Evolutionary conservation across 2,797 vertebrate species (phyloP), one percentile per base, ranked within the genome.

Genomic region (Coregonus sp.): DNA sequence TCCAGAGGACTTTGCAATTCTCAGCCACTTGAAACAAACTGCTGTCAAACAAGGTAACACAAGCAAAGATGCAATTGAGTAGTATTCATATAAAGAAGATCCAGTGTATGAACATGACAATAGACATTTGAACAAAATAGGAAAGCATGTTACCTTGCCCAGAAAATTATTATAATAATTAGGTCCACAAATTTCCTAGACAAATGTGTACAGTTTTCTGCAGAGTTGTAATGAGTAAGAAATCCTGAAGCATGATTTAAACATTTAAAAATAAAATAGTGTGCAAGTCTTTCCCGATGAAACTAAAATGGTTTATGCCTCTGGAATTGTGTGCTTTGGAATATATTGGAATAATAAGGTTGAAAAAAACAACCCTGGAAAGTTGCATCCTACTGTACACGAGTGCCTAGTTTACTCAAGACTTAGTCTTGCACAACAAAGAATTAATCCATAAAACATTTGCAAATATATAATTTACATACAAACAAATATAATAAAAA

Each of bases 81-180:
- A 40, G 90, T 92, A 94, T 94, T 95, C 95, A 95, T 94, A 95
- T 95, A 94, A 95, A 95, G 94, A 95, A 95, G 94, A 91, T 93
- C 94, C 90, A 85, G 83, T 54, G 29, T 88, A 92, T 93, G 91
- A 90, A 86, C 84, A 87, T 93, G 89, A 86, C 80, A 81, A 91
- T 84, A 87, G 89, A 78, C 89, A 87, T 87, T 82, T 83, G 82
- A 90, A 90, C 80, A 86, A 83, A 87, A 83, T 70, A 12, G 76
- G 81, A 75, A 63, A 63, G 20, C 80, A 82, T 78, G 37, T 85
- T 86, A 84, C 83, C 84, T 83, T 77, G 50, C 75, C 25, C 81
- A 73, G 68, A 71, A 63, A 11, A 33, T 66, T 76, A 82, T 80
- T 71, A 75, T 82, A 83, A 84, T 68, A 63, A 72, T 59, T 1